Conservation (phyloP, 2,888 invertebrate species). For the Polydrusus cervinus region DNA sequence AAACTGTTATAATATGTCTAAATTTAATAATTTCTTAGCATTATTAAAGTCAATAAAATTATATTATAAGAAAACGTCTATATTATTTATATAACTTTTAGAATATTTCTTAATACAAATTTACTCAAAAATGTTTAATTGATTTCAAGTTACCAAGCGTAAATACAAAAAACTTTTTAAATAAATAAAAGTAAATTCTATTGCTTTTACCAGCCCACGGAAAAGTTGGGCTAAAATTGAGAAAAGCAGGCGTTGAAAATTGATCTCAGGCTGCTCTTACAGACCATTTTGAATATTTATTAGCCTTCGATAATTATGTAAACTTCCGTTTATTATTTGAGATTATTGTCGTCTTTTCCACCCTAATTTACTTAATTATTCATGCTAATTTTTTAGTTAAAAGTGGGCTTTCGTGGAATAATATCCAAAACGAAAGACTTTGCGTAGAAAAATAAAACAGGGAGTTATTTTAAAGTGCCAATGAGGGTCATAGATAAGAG, state of each 20-base stretch:
- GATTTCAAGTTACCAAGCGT: too few relatives aligned
- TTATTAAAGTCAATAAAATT: too few relatives aligned
- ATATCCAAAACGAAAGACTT: too few relatives aligned
- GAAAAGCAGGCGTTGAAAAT: neutral
- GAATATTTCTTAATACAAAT: too few relatives aligned
- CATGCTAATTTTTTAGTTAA: neutral
- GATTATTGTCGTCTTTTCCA: conserved; percentile 5
- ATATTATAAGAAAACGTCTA: too few relatives aligned
- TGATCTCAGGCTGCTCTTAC: neutral
- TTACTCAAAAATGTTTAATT: too few relatives aligned
- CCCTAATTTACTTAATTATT: conserved; percentile 6
- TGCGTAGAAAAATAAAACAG: too few relatives aligned
- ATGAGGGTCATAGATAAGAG: too few relatives aligned
- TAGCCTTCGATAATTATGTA: neutral
- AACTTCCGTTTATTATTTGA: conserved; percentile 7
- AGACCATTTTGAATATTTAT: conserved; percentile 1
- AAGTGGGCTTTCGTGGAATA: neutral
- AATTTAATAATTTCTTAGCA: too few relatives aligned
- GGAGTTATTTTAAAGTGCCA: too few relatives aligned
- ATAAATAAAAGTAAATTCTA: neutral
- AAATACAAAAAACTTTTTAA: neutral
- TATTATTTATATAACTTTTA: too few relatives aligned
- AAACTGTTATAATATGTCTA: too few relatives aligned
- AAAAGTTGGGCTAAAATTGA: neutral
- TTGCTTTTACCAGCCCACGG: neutral